phyloP scores from a whole-genome alignment of 2,797 vertebrate genomes.

The Loris lydekkerianus region DNA sequence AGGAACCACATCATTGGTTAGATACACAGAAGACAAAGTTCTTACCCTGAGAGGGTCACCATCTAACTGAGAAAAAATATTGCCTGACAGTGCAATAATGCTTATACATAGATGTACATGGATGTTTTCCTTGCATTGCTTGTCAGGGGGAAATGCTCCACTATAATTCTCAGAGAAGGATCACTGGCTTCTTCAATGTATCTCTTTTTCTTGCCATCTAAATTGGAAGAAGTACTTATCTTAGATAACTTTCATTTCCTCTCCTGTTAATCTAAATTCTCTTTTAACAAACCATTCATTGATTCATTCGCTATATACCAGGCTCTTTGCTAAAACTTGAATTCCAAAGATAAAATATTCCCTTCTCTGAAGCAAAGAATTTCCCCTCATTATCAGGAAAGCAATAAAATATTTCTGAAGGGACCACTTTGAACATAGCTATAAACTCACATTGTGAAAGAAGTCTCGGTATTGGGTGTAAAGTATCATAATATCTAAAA shows the following conservation, averaged over 20 bases:
- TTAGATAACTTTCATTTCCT: constrained; percentile 32
- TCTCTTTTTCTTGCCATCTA: constrained; percentile 12
- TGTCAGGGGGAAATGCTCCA: not conserved
- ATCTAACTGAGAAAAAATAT: not conserved
- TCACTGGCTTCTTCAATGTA: not conserved
- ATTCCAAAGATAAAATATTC: constrained; percentile 59
- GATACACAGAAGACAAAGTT: not conserved
- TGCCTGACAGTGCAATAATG: not conserved
- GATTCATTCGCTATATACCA: not conserved
- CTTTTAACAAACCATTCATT: constrained; percentile 38
- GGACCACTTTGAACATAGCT: constrained; percentile 31
- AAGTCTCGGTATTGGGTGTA: constrained; percentile 30
- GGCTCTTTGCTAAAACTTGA: constrained; percentile 47
- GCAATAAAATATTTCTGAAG: constrained; percentile 47
- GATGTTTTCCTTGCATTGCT: not conserved
- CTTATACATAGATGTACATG: not conserved
- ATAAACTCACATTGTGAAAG: constrained; percentile 36
- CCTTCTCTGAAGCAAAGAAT: constrained; percentile 50
- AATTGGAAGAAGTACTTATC: not conserved
- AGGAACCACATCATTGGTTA: not conserved
- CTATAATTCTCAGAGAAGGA: not conserved
- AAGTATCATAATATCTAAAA: constrained; percentile 30
- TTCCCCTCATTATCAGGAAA: constrained; percentile 23
- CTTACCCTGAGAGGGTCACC: not conserved
- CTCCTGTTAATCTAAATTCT: not conserved